Base-by-base conservation (phyloP, 2,888 invertebrate genomes). In the Autographa gamma region DNA sequence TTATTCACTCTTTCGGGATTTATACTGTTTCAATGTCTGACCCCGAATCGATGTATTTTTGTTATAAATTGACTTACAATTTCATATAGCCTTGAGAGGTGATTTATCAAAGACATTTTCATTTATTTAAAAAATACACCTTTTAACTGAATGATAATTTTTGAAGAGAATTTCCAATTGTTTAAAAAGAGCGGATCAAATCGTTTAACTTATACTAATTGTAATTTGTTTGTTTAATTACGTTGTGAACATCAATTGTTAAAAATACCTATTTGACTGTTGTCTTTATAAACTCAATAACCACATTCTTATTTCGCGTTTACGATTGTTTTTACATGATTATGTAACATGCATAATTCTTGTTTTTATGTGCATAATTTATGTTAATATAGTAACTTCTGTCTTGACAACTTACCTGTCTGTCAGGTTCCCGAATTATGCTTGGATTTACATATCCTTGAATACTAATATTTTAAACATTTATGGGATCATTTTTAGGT, bases 41-140 rank as follows among this genome's bases (percentile, higher is more conserved):
- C 85, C 86, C 80, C 78, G 83, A 82, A 86, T 81, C 67, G 63
- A 68, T 73, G 80, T 84, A 82, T 79, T 81, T 70, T 66, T 0
- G 38, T 34, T 61, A 66, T 84, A 89, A 88, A 89, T 89, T 89
- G 89, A 89, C 85, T 91, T 83, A 84, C 89, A 90, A 88, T 86
- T 75, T 79, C 64, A 72, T 81, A 77, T 71, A 84, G 85, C 89
- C 89, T 90, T 90, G 82, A 64, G 66, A 80, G 69, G 54, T 60
- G 66, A 41, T 66, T 71, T 78, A 74, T 62, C 64, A 82, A 73
- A 80, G 63, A 82, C 80, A 83, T 83, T 79, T 78, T 74, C 76
- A 69, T 61, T 70, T 70, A 66, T 66, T 71, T 32, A 52, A 68
- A 41, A 60, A 66, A 62, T 64, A 71, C 4, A 13, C 13, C 66